phyloP scores from a whole-genome alignment of 2,797 vertebrate species.

The Hemibagrus guttatus region DNA sequence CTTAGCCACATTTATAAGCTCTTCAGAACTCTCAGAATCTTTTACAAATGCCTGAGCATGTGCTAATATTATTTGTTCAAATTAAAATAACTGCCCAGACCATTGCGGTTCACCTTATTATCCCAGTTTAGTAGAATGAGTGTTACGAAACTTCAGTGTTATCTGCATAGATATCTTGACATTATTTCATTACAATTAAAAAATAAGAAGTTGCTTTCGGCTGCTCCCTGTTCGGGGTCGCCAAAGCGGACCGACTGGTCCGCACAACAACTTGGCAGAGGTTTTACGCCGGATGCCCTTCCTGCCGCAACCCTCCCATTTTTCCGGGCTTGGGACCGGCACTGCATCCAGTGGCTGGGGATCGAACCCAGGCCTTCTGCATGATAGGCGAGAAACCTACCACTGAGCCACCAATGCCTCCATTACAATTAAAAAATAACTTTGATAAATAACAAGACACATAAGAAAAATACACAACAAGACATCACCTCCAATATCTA shows the following conservation, averaged over 20 bases:
- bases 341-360: too few species aligned
- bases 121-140: too few species aligned
- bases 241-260: too few species aligned
- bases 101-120: background rate
- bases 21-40: slow-evolving; percentile 12
- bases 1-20: slow-evolving; percentile 33
- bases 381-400: too few species aligned
- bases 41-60: background rate
- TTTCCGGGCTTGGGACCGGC: too few species aligned
- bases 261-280: too few species aligned
- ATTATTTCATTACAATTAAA: background rate
- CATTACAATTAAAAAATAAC: background rate
- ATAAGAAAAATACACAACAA: background rate
- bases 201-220: too few species aligned
- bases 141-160: background rate
- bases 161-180: background rate
- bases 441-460: background rate
- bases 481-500: background rate
- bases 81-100: background rate
- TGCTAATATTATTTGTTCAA: background rate
- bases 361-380: too few species aligned
- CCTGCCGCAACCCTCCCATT: too few species aligned
- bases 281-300: too few species aligned
- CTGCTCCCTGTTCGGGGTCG: too few species aligned
- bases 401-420: too few species aligned